Evolutionary conservation across 1,140 invertebrate genomes (phyloP).

Genomic region (Hypsibius dujardini): DNA sequence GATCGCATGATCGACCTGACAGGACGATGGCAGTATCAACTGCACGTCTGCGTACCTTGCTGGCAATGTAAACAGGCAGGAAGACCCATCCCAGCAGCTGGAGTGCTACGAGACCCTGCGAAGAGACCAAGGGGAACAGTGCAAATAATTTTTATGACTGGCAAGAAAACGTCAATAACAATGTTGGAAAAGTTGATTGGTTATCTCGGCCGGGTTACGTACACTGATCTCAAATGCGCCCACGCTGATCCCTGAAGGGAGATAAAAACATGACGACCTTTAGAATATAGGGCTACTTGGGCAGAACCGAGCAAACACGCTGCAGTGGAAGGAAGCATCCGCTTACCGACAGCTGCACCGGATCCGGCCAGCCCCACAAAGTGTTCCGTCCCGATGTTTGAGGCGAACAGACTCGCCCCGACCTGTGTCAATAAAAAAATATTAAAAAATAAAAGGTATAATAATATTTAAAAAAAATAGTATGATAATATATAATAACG

Average conservation of each 20-base stretch:
- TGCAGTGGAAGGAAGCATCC: too few relatives aligned
- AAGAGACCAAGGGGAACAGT: conserved; percentile 21
- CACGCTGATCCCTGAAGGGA: conserved; percentile 32
- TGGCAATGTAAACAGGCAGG: conserved; percentile 41
- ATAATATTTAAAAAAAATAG: conserved; percentile 14
- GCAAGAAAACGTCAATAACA: not conserved
- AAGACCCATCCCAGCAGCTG: conserved; percentile 42
- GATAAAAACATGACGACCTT: too few relatives aligned
- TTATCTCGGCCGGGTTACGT: conserved; percentile 24
- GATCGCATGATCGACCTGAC: too few relatives aligned
- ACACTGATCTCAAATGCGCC: conserved; percentile 42
- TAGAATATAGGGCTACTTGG: too few relatives aligned
- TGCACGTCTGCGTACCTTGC: conserved; percentile 28
- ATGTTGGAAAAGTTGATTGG: conserved; percentile 11
- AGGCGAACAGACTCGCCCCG: conserved; percentile 42
- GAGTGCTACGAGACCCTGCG: conserved; percentile 37
- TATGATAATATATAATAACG: not conserved
- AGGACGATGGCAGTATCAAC: not conserved
- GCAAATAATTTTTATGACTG: not conserved
- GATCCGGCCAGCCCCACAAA: conserved; percentile 44
- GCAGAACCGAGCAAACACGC: too few relatives aligned
- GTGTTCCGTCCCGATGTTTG: conserved; percentile 44
- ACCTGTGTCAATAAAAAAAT: conserved; percentile 32
- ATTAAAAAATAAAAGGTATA: conserved; percentile 12
- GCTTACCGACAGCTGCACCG: conserved; percentile 31